Base-by-base conservation (phyloP, 2,797 vertebrate species). In the Notoglanidium macrostoma region DNA sequence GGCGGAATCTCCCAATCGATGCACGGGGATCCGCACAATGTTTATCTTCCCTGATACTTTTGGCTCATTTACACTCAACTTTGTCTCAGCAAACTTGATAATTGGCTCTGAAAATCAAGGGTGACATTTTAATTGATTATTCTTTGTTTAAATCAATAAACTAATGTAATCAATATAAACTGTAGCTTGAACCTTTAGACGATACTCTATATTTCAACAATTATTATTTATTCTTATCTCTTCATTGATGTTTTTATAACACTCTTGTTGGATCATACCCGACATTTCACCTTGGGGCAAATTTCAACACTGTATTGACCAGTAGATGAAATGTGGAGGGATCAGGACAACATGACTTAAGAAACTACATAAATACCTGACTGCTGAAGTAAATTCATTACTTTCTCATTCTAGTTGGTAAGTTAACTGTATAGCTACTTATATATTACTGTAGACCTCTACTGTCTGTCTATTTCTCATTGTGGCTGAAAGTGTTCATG, bases 21-120 rank as follows among this genome's bases (percentile, higher is more conserved):
- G 92, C 88, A 99, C 96, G 2, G 97, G 96, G 87, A 99, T 96
- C 94, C 92, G 96, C 90, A 98, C 93, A n/a, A 95, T 83, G 4
- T 93, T 93, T n/a, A 96, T 92, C 79, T 96, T 90, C 14, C 96
- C 96, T 0, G 92, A 77, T 87, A 97, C 96, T 85, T 96, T 96
- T 0, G 98, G 98, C 90, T 99, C 98, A 57, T 93, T 96, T 78
- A 98, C 91, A 6, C 96, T 98, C 92, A 98, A 97, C 94, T 98
- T 98, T 70, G 95, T 96, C 93, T 97, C 96, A 74, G 94, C 93
- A 92, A 99, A 98, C 78, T 95, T 97, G 91, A 99, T 98, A 90
- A 99, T 92, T 85, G 97, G 91, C 90, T 97, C 98, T 99, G 91
- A 49, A 23, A 92, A 84, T 3, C 40, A 63, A 72, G 40, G 26